These are phyloP conservation scores for Muschampia plurimacula DNA, from an alignment of 2,888 invertebrate species.

Conservation along the genomic window DNA sequence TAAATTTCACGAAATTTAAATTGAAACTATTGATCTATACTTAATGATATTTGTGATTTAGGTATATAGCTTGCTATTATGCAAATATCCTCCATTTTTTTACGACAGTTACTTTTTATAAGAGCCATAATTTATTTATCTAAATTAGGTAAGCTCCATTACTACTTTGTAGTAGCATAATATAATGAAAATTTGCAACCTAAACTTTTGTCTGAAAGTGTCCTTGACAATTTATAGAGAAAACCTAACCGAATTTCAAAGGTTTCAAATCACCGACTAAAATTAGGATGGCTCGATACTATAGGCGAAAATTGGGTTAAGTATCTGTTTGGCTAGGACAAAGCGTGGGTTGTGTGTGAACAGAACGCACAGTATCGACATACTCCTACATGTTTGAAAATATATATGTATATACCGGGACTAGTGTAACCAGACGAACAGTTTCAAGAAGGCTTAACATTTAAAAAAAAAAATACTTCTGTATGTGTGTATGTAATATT, in stretches of 20 bases:
- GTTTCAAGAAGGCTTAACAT: not conserved
- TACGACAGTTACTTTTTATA: too few relatives aligned
- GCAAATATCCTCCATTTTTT: too few relatives aligned
- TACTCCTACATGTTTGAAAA: not conserved
- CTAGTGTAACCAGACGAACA: conserved; percentile 48
- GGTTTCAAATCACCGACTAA: conserved; percentile 15
- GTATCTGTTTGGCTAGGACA: conserved; percentile 64
- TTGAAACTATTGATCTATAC: too few relatives aligned
- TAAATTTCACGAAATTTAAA: too few relatives aligned
- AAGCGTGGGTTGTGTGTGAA: conserved; percentile 50
- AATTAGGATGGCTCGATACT: conserved; percentile 32
- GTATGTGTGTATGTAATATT: too few relatives aligned
- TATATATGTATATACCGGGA: conserved; percentile 47
- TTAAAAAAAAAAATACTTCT: not conserved
- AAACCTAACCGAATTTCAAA: conserved; percentile 3
- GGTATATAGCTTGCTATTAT: too few relatives aligned
- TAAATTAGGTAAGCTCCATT: too few relatives aligned
- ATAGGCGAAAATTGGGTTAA: conserved; percentile 44
- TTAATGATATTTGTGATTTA: too few relatives aligned
- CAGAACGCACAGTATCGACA: conserved; percentile 37
- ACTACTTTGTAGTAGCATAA: too few relatives aligned
- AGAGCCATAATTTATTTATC: too few relatives aligned
- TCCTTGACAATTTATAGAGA: not conserved
- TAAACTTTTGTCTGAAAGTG: not conserved
- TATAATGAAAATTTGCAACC: too few relatives aligned